Percentiles rank a stretch among this genome's conserved stretches.
These are phyloP conservation scores for Platanista minor DNA, from an alignment of 2,113 vertebrate genomes.

Conservation along the genomic window DNA sequence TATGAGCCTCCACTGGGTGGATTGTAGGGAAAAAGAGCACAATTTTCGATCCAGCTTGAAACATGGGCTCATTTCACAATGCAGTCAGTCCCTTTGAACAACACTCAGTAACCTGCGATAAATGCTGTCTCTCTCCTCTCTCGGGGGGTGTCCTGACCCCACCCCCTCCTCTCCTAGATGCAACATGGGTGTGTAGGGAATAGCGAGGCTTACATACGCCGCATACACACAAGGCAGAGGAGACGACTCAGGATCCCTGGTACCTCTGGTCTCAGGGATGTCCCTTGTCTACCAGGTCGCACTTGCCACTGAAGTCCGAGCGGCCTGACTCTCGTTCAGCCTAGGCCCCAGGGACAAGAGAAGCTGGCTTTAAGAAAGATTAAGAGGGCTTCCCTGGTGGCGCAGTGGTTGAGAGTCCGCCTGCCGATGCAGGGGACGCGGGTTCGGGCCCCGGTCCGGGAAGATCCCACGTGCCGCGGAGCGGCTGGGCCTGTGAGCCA, in stretches of 20 bases:
- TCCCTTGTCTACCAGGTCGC: neutral
- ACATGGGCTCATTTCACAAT: neutral
- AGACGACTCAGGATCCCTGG: neutral
- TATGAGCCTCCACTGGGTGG: neutral
- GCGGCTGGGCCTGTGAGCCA: too few species aligned
- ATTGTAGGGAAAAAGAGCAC: neutral
- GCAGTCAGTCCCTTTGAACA: neutral
- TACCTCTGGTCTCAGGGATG: neutral
- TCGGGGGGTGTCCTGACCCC: neutral
- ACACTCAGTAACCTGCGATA: neutral
- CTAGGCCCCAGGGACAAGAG: neutral
- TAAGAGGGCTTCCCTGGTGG: too few species aligned
- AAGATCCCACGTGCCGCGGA: too few species aligned
- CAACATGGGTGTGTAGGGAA: neutral
- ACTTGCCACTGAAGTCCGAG: neutral
- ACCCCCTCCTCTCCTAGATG: neutral
- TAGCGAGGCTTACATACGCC: neutral
- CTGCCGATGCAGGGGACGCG: too few species aligned
- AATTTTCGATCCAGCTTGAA: neutral
- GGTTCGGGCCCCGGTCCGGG: too few species aligned
- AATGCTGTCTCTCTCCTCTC: neutral
- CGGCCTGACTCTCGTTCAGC: neutral
- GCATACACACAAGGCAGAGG: neutral
- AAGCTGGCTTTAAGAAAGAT: neutral
- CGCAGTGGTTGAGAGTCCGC: too few species aligned